Percentiles rank a stretch among this genome's conserved stretches.
These are phyloP conservation scores for Lysiphlebus fabarum DNA, from an alignment of 1,140 invertebrate genomes.

Conservation along the genomic window DNA sequence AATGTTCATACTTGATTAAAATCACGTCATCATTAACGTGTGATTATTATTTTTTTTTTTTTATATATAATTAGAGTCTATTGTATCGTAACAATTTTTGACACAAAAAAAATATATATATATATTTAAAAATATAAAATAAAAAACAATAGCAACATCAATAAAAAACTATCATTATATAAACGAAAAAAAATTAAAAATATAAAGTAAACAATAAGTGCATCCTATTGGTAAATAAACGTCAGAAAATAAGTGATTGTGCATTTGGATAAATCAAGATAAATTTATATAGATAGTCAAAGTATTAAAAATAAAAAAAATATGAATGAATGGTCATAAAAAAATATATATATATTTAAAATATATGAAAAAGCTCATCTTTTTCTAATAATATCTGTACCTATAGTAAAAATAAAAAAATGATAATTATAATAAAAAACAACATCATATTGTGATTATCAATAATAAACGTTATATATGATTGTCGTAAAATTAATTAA, in stretches of 20 bases:
- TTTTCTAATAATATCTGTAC: constrained; percentile 3
- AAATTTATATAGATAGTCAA: constrained; percentile 42
- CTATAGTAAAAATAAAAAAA: constrained; percentile 16
- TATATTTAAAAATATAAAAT: too few species aligned
- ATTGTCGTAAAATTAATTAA: constrained; percentile 5
- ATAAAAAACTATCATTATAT: constrained; percentile 26
- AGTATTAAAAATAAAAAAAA: constrained; percentile 37
- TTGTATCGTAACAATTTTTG: too few species aligned
- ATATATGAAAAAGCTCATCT: constrained; percentile 23
- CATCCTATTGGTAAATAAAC: constrained; percentile 19
- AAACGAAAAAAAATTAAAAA: constrained; percentile 28
- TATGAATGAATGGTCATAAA: constrained; percentile 13
- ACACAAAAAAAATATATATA: neutral
- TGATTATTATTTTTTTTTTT: too few species aligned
- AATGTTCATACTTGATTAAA: too few species aligned
- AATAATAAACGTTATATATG: constrained; percentile 32
- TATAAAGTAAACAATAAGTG: constrained; percentile 14
- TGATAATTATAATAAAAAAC: constrained; percentile 27
- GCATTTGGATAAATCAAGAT: constrained; percentile 42
- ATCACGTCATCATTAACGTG: neutral
- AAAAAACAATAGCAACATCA: neutral
- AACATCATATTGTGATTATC: constrained; percentile 44
- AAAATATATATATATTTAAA: constrained; percentile 21
- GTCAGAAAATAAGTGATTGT: constrained; percentile 36
- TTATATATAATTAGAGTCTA: neutral